Evolutionary conservation across 1,140 invertebrate species (phyloP), one percentile per base, ranked within the genome.

Genomic region (Drosophila nannoptera): DNA sequence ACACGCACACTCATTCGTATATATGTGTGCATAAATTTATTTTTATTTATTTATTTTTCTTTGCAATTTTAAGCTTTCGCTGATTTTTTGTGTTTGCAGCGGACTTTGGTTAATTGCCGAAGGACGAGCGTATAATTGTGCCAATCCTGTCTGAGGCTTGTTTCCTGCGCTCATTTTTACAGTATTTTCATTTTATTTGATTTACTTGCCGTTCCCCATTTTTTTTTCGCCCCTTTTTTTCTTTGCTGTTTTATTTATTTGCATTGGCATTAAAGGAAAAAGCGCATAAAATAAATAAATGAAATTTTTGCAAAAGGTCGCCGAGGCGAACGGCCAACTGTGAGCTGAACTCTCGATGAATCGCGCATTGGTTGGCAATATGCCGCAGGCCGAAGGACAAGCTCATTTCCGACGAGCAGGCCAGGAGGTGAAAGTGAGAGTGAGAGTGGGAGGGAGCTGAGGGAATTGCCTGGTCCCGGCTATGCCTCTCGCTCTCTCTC

Each of bases 101-200:
- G 36, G 7, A 54, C 36, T 48, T 64, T 52, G 63, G 70, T 78
- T 82, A 83, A 82, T 82, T 82, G 78, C 78, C 71, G 78, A 82
- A 82, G 78, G 78, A 74, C 78, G 71, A 70, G 74, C 78, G 46
- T 82, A 52, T 81, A 83, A 82, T 82, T 82, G 78, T 75, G 78
- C 59, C 78, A 82, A 82, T 81, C 70, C 78, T 56, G 74, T 50
- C 49, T 38, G 69, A 29, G 42, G 42, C 43, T 49, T 52, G 22
- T 60, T 64, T 54, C 16, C 2, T 22, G 46, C 45, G 42, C 45
- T 11, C 45, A 46, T 46, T 46, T n/a, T 49, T 32, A 6, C 14
- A 9, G 32, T 31, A 49, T 52, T 33, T 40, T 36, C 35, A 36
- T 49, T 33, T 55, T 16, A 14, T 11, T 68, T 72, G 61, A 68